Conservation (phyloP, 2,797 vertebrate genomes). For the Poecilia wingei region DNA sequence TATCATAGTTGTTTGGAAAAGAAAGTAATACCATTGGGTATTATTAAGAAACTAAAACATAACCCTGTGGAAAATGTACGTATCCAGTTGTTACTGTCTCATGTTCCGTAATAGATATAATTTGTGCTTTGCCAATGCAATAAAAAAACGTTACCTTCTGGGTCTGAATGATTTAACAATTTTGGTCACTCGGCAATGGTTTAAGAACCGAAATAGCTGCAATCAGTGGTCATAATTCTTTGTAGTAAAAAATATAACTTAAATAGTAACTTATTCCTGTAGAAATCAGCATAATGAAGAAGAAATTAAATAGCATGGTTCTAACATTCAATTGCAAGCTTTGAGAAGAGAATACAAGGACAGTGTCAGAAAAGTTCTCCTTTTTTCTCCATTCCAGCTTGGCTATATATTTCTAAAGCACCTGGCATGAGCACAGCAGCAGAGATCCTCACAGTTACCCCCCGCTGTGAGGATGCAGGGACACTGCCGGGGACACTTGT, state of each 20-base stretch:
- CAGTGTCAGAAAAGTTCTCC: constrained; percentile 2
- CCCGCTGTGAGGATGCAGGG: constrained; percentile 9
- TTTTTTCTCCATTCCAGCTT: constrained; percentile 6
- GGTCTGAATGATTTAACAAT: not conserved
- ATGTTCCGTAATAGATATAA: not conserved
- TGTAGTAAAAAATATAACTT: not conserved
- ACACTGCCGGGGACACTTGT: constrained; percentile 19
- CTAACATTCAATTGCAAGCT: not conserved
- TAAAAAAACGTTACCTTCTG: constrained; percentile 23
- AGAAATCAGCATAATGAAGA: not conserved
- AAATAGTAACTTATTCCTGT: not conserved
- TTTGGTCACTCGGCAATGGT: not conserved
- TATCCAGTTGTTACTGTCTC: constrained; percentile 3
- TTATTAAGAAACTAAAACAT: not conserved
- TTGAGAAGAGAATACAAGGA: not conserved
- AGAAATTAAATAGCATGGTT: not conserved
- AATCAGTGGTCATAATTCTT: not conserved
- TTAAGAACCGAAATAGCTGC: not conserved
- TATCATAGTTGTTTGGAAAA: constrained; percentile 15
- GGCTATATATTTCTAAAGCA: not conserved
- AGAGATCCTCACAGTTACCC: not conserved
- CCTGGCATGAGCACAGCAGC: constrained; percentile 9
- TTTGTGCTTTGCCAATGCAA: constrained; percentile 9
- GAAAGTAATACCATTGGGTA: not conserved
- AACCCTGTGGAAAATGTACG: constrained; percentile 10